Conservation (phyloP, 2,797 vertebrate species). For the Meda fulgida region DNA sequence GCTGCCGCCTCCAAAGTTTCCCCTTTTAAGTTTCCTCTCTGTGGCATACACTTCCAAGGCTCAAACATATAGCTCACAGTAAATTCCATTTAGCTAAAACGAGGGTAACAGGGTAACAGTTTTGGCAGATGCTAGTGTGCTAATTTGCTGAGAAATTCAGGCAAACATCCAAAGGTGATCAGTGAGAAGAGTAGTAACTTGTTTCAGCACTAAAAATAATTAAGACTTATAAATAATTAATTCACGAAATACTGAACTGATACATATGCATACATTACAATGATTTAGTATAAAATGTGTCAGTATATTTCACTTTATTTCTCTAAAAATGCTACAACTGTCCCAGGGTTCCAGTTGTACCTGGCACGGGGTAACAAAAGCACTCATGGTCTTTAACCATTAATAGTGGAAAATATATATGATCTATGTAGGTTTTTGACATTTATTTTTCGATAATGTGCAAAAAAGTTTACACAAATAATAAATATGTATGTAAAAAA, state of each 20-base stretch:
- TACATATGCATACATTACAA: neutral
- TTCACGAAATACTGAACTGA: neutral
- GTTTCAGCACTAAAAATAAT: neutral
- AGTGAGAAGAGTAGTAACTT: neutral
- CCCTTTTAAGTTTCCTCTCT: slow-evolving; percentile 82
- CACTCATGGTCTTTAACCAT: neutral
- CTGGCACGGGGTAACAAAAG: neutral
- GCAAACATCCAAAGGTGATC: neutral
- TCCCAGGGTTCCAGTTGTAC: neutral
- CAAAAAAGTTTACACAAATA: too few relatives aligned
- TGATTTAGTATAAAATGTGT: neutral
- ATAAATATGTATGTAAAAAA: too few relatives aligned
- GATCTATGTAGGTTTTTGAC: neutral
- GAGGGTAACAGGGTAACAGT: neutral
- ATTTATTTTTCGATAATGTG: neutral
- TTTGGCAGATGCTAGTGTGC: neutral
- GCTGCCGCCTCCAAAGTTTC: slow-evolving; percentile 72
- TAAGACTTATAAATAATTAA: neutral
- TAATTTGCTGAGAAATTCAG: neutral
- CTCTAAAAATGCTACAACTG: neutral
- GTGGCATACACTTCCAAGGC: slow-evolving; percentile 81
- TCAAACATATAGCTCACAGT: neutral
- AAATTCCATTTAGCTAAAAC: neutral
- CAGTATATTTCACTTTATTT: neutral
- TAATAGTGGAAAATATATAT: neutral